Base-by-base conservation (phyloP, 2,113 vertebrate species). In the Psettodes erumei region DNA sequence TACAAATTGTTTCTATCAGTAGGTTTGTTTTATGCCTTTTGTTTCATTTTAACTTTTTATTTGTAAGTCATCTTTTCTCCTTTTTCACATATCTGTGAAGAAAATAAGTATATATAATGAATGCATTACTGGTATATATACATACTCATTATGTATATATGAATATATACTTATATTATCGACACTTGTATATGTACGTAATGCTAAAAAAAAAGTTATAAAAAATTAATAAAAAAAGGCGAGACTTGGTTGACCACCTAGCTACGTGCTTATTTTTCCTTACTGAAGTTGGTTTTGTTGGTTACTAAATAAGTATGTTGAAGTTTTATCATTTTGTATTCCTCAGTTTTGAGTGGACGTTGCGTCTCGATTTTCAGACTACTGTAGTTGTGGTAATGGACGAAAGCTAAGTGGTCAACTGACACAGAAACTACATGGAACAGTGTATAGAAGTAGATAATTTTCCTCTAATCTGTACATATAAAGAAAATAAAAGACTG, bases 391-490 rank as follows among this genome's bases (percentile, higher is more conserved):
- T 93, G 81, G 72, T 86, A 89, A 89, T 51, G 58, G 88, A 87
- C 82, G 67, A 86, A 91, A 92, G 92, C 93, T 94, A 90, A 94
- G 90, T 93, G 93, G 92, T 94, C 91, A 94, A 91, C 89, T 63
- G 85, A 93, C 74, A 64, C 48, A 70, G 73, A 89, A 93, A 93
- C 79, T 89, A 86, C 88, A 92, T 91, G 88, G 92, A 93, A 93
- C 86, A 90, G 91, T 95, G 94, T 95, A 95, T 94, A 95, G 94
- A 93, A 93, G 92, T 95, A 94, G 94, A 91, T 89, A 84, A 87
- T 87, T 93, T 94, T 93, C 92, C 90, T 93, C 90, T 94, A 90
- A 92, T 91, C 93, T 95, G 94, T 95, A 95, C 93, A 94, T 94
- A 94, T 83, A 89, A 93, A 93, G 89, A 91, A 93, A 92, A 93